A percentile compares a stretch with the other conserved stretches of the same genome.
phyloP scores from a whole-genome alignment of 1,140 invertebrate genomes.

The Zaprionus camerounensis region DNA sequence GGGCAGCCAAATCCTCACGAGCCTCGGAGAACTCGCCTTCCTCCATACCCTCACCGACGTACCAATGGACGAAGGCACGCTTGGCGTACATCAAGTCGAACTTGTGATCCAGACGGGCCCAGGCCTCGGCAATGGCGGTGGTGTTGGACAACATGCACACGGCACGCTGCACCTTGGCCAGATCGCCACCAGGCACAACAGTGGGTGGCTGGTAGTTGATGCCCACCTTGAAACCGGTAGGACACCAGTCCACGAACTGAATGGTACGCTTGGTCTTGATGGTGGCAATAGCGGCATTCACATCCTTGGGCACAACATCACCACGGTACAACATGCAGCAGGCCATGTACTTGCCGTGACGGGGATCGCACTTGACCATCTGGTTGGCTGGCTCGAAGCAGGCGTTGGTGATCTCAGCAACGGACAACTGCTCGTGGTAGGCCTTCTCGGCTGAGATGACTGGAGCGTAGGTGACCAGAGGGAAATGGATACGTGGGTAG shows the following conservation, averaged over 20 bases:
- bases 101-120: slow-evolving; percentile 92
- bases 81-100: slow-evolving; percentile 94
- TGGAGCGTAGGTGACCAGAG: slow-evolving; percentile 93
- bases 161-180: slow-evolving; percentile 90
- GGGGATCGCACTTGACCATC: slow-evolving; percentile 97
- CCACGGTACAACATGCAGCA: slow-evolving; percentile 93
- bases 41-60: slow-evolving; percentile 94
- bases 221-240: slow-evolving; percentile 93
- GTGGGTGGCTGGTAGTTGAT: slow-evolving; percentile 93
- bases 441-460: slow-evolving; percentile 94
- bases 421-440: slow-evolving; percentile 92
- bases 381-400: slow-evolving; percentile 95
- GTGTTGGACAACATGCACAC: slow-evolving; percentile 93
- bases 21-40: slow-evolving; percentile 94
- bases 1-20: slow-evolving; percentile 92
- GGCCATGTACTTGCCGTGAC: slow-evolving; percentile 96
- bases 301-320: slow-evolving; percentile 91
- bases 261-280: slow-evolving; percentile 94
- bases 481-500: slow-evolving; percentile 93
- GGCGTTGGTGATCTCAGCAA: slow-evolving; percentile 95
- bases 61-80: slow-evolving; percentile 94
- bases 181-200: slow-evolving; percentile 92
- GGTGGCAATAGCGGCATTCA: slow-evolving; percentile 93
- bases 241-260: slow-evolving; percentile 96
- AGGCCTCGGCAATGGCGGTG: slow-evolving; percentile 92